phyloP scores from a whole-genome alignment of 2,888 invertebrate species.

The Iselma pallidipennis region DNA sequence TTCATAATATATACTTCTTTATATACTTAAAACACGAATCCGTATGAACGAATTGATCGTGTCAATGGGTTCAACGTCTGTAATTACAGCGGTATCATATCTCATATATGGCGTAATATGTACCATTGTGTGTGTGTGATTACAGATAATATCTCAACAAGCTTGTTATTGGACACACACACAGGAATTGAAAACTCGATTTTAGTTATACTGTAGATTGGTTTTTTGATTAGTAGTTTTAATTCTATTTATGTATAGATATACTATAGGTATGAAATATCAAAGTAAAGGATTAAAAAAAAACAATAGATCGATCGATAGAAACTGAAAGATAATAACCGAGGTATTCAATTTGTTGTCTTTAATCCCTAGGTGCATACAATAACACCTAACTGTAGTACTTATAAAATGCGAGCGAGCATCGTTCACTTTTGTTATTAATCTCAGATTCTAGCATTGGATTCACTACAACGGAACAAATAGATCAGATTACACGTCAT shows the following conservation, averaged over 20 bases:
- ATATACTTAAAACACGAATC: slow-evolving; percentile 16
- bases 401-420: slow-evolving; percentile 16
- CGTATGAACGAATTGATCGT: slow-evolving; percentile 10
- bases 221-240: no score
- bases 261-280: neutral
- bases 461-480: slow-evolving; percentile 20
- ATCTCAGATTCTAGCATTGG: slow-evolving; percentile 11
- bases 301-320: neutral
- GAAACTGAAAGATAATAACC: neutral
- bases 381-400: slow-evolving; percentile 25
- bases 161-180: slow-evolving; percentile 13
- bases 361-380: slow-evolving; percentile 14
- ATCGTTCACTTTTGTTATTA: slow-evolving; percentile 10
- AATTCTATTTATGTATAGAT: no score
- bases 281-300: neutral
- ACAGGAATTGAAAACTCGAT: neutral
- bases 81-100: slow-evolving; percentile 23
- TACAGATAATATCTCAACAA: slow-evolving; percentile 21
- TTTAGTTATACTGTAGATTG: no score
- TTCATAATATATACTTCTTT: slow-evolving; percentile 2
- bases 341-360: slow-evolving; percentile 21
- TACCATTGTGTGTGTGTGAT: slow-evolving; percentile 21
- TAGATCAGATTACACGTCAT: slow-evolving; percentile 35
- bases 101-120: slow-evolving; percentile 23
- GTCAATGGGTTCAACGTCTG: slow-evolving; percentile 22